Conservation (phyloP, 2,888 invertebrate species). For the Melanchra persicariae region DNA sequence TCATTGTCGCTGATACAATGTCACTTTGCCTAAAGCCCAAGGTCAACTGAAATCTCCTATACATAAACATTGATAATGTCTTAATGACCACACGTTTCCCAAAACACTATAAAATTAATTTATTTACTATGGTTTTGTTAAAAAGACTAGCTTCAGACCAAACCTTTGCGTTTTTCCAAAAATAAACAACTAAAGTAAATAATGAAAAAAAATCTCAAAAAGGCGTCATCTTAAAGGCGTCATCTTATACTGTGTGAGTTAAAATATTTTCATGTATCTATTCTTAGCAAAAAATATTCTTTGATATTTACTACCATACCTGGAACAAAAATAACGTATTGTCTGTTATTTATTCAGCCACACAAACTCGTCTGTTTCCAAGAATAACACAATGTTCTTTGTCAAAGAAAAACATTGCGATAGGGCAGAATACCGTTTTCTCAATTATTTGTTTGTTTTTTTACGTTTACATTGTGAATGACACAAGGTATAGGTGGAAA, state of each 20-base stretch:
- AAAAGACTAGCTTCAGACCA: too few species aligned
- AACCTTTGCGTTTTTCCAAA: neutral
- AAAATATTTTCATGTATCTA: too few species aligned
- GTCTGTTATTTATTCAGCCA: constrained; percentile 20
- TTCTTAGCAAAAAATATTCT: neutral
- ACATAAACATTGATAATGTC: neutral
- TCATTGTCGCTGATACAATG: neutral
- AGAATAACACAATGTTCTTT: constrained; percentile 34
- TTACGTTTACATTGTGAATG: too few species aligned
- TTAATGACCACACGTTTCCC: neutral
- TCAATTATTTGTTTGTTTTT: constrained; percentile 42
- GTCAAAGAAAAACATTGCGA: constrained; percentile 46
- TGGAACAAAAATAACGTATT: constrained; percentile 19
- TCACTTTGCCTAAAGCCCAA: neutral
- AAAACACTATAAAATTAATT: neutral
- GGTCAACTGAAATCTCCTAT: neutral
- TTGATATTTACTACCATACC: constrained; percentile 1
- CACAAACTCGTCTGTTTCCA: constrained; percentile 20
- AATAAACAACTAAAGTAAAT: neutral
- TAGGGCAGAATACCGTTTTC: constrained; percentile 8
- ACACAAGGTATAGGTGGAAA: neutral
- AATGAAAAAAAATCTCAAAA: too few species aligned
- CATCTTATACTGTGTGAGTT: too few species aligned
- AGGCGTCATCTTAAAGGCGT: too few species aligned
- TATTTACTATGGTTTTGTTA: neutral